A percentile compares a stretch with the other conserved stretches of the same genome.
phyloP scores from a whole-genome alignment of 2,113 vertebrate genomes.

The Uria aalge region DNA sequence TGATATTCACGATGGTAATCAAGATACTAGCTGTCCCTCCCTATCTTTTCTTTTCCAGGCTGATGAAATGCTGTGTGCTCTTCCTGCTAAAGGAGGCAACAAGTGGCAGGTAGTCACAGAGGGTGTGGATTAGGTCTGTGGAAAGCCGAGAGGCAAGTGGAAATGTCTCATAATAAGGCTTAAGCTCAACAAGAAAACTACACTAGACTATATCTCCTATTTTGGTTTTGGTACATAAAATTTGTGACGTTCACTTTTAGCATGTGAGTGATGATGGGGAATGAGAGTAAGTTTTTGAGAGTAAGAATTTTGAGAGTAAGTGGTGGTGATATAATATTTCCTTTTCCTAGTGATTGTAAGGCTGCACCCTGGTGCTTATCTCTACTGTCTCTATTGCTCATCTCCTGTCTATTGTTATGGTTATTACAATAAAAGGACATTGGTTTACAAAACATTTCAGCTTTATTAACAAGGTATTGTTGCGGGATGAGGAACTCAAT shows the following conservation, averaged over 20 bases:
- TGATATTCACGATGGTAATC: background rate
- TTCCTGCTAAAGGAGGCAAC: background rate
- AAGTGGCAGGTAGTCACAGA: background rate
- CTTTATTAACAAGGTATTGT: constrained; percentile 20
- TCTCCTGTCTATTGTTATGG: constrained; percentile 15
- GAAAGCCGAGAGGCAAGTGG: background rate
- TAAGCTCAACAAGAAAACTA: background rate
- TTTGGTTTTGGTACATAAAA: background rate
- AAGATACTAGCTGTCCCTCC: background rate
- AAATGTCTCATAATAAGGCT: background rate
- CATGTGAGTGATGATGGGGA: background rate
- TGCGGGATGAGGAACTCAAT: background rate
- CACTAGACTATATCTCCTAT: background rate
- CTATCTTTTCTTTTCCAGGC: background rate
- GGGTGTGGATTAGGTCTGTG: background rate
- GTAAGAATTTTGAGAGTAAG: background rate
- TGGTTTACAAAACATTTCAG: constrained; percentile 25
- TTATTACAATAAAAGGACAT: constrained; percentile 19
- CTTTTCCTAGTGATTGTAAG: background rate
- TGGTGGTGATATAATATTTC: background rate
- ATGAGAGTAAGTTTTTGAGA: background rate
- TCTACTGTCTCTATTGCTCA: background rate
- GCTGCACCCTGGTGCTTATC: background rate
- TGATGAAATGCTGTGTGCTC: background rate
- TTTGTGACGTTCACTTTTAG: background rate